phyloP scores from a whole-genome alignment of 2,113 vertebrate genomes.

The Dromaius novaehollandiae region DNA sequence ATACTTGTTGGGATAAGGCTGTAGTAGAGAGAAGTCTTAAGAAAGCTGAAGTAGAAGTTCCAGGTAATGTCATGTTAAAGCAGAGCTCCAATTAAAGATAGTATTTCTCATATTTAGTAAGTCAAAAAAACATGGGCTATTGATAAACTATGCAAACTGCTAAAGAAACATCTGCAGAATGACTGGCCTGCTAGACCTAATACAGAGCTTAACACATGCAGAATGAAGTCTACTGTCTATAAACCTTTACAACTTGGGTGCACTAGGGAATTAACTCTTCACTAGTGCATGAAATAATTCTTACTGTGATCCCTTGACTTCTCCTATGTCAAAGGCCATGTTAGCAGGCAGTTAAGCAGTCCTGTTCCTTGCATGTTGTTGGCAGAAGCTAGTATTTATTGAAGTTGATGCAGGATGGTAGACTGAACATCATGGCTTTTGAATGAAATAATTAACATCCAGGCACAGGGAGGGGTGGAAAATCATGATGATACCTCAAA shows the following conservation, averaged over 20 bases:
- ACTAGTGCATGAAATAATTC: background rate
- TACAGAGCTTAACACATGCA: background rate
- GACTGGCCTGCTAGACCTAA: background rate
- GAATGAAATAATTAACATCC: background rate
- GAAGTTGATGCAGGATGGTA: background rate
- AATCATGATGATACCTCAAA: background rate
- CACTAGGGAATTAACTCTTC: background rate
- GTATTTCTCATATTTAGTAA: background rate
- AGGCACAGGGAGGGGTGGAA: background rate
- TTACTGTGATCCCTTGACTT: background rate
- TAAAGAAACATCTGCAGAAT: background rate
- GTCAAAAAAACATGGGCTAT: background rate
- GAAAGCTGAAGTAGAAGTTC: background rate
- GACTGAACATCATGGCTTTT: rapidly evolving
- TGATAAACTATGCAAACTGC: background rate
- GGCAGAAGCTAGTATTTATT: background rate
- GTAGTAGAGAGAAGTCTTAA: background rate
- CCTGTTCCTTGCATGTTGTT: background rate
- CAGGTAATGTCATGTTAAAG: background rate
- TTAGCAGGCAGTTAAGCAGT: background rate
- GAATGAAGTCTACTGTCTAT: background rate
- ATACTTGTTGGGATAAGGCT: background rate
- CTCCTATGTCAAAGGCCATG: rapidly evolving
- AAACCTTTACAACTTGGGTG: background rate
- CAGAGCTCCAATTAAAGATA: background rate